Percentiles rank a stretch among this genome's conserved stretches.
Evolutionary conservation across 2,888 invertebrate genomes (phyloP).

Genomic region (Temnothorax rugatulus): DNA sequence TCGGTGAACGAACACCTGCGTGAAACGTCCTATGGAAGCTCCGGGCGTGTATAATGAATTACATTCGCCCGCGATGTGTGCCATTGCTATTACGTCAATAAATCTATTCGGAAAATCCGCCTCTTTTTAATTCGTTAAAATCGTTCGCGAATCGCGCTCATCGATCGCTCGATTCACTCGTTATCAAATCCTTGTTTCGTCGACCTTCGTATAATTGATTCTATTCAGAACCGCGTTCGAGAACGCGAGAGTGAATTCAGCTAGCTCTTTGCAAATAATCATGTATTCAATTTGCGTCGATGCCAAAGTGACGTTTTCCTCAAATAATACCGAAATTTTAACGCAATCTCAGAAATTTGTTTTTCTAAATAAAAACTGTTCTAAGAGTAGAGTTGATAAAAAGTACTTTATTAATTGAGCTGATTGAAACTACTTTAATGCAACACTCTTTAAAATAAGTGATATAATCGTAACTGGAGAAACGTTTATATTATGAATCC

Average conservation of each 20-base stretch:
- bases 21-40: conserved; percentile 40
- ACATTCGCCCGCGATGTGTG: conserved; percentile 42
- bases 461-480: not conserved
- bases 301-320: conserved; percentile 16
- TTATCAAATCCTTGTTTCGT: conserved; percentile 47
- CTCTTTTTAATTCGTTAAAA: conserved; percentile 54
- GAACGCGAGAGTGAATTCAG: conserved; percentile 20
- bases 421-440: not conserved
- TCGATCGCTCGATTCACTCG: conserved; percentile 29
- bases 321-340: conserved; percentile 6
- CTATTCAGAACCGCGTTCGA: conserved; percentile 30
- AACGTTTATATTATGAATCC: not conserved
- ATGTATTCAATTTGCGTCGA: conserved; percentile 22
- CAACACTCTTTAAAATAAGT: not conserved
- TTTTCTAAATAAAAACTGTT: not conserved
- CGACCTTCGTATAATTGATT: conserved; percentile 50
- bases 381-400: not conserved
- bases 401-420: not conserved
- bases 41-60: conserved; percentile 55
- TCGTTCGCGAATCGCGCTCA: conserved; percentile 38
- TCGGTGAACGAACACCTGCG: conserved; percentile 19
- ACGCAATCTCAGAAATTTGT: not conserved
- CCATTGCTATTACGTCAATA: conserved; percentile 56
- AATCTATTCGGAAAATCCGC: conserved; percentile 53
- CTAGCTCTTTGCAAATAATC: conserved; percentile 38